These are phyloP conservation scores for Callionymus lyra DNA, from an alignment of 2,113 vertebrate species.

Conservation along the genomic window DNA sequence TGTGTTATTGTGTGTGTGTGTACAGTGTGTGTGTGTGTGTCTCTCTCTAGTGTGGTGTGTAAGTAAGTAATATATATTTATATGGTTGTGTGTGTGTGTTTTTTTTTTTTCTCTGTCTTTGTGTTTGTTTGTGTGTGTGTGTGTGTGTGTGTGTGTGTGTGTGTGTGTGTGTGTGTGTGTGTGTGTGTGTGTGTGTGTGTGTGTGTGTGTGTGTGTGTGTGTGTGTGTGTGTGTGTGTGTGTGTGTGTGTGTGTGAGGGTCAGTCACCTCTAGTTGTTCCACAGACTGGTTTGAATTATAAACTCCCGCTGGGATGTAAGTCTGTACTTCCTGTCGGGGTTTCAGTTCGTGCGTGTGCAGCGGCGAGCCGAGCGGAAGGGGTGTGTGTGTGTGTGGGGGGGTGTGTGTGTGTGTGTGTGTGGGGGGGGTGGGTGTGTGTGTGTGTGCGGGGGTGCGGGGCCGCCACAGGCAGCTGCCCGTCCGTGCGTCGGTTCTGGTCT, in stretches of 20 bases:
- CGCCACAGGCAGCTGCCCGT: constrained; percentile 55
- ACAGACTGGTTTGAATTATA: constrained; percentile 76
- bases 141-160: constrained; percentile 30
- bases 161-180: constrained; percentile 27
- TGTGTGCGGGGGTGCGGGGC: constrained; percentile 5
- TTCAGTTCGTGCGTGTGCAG: constrained; percentile 25
- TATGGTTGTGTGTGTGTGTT: constrained; percentile 4
- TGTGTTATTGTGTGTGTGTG: constrained; percentile 6
- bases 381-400: too few relatives aligned
- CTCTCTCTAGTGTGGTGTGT: constrained; percentile 51
- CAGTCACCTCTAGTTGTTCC: constrained; percentile 64
- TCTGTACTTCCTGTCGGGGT: constrained; percentile 65
- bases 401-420: too few relatives aligned
- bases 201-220: constrained; percentile 12
- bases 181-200: constrained; percentile 27
- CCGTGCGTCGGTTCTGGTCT: constrained; percentile 55
- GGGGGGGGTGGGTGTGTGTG: too few relatives aligned
- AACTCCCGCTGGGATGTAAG: constrained; percentile 69
- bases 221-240: constrained; percentile 20
- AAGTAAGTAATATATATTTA: constrained; percentile 23
- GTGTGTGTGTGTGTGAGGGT: constrained; percentile 12
- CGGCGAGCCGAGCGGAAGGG: constrained; percentile 14
- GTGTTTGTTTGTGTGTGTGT: constrained; percentile 25
- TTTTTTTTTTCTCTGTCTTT: too few relatives aligned
- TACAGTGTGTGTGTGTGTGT: constrained; percentile 25